A percentile compares a stretch with the other conserved stretches of the same genome.
phyloP scores from a whole-genome alignment of 2,888 invertebrate species.

The Epiblema foenella region DNA sequence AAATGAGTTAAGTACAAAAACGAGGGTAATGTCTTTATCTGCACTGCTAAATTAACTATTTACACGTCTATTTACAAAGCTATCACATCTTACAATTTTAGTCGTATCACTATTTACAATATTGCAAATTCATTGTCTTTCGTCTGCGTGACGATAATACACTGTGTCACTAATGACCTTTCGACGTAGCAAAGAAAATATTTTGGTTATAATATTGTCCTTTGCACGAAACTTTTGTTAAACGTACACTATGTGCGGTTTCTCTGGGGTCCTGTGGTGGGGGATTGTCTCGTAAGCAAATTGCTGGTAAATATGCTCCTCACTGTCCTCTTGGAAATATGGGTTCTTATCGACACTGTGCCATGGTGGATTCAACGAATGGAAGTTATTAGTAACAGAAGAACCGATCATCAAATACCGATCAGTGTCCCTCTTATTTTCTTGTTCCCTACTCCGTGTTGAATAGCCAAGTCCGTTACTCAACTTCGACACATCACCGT shows the following conservation, averaged over 20 bases:
- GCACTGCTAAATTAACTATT: conserved; percentile 70
- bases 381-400: conserved; percentile 81
- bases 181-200: conserved; percentile 70
- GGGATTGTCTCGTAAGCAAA: conserved; percentile 83
- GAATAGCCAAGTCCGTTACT: conserved; percentile 81
- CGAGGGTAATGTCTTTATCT: conserved; percentile 73
- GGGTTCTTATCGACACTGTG: conserved; percentile 81
- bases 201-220: conserved; percentile 69
- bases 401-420: conserved; percentile 83
- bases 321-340: conserved; percentile 79
- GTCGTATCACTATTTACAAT: conserved; percentile 83
- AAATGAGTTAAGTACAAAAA: conserved; percentile 80
- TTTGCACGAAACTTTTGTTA: conserved; percentile 80
- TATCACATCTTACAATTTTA: conserved; percentile 83
- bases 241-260: conserved; percentile 86
- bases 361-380: conserved; percentile 82
- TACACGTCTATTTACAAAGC: conserved; percentile 82
- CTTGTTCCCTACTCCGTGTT: conserved; percentile 77
- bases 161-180: conserved; percentile 57
- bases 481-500: conserved; percentile 80
- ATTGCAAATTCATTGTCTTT: conserved; percentile 76
- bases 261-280: conserved; percentile 82
- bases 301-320: conserved; percentile 82
- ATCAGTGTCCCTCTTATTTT: conserved; percentile 79
- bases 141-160: conserved; percentile 67